Conservation (phyloP, 2,797 vertebrate species). For the Myiotriccus ornatus region DNA sequence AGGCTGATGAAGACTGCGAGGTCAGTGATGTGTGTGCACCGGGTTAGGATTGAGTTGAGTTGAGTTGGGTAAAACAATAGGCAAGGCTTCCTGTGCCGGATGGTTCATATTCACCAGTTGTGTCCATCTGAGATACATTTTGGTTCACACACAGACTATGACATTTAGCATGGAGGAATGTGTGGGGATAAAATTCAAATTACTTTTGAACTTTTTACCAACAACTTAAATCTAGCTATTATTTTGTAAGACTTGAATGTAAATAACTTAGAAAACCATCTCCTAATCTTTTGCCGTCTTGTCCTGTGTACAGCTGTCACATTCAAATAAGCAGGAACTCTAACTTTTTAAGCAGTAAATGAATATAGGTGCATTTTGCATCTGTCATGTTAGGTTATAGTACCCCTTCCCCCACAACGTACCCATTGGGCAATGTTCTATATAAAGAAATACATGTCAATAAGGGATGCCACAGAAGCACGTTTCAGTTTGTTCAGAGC, state of each 20-base stretch:
- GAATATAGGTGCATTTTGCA: not conserved
- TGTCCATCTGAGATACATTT: not conserved
- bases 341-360: not conserved
- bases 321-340: not conserved
- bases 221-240: not conserved
- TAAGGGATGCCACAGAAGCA: not conserved
- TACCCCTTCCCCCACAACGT: not conserved
- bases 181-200: not conserved
- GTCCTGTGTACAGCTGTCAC: not conserved
- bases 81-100: not conserved
- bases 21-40: not conserved
- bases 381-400: not conserved
- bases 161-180: not conserved
- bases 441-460: not conserved
- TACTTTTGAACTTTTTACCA: not conserved
- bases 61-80: not conserved
- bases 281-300: not conserved
- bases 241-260: not conserved
- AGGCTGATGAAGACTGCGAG: not conserved
- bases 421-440: not conserved
- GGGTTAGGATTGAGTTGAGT: not conserved
- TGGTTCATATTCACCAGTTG: not conserved
- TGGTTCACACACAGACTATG: not conserved
- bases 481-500: not conserved
- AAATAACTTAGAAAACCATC: not conserved